These are phyloP conservation scores for Coelopa pilipes DNA, from an alignment of 2,888 invertebrate species.

Conservation along the genomic window DNA sequence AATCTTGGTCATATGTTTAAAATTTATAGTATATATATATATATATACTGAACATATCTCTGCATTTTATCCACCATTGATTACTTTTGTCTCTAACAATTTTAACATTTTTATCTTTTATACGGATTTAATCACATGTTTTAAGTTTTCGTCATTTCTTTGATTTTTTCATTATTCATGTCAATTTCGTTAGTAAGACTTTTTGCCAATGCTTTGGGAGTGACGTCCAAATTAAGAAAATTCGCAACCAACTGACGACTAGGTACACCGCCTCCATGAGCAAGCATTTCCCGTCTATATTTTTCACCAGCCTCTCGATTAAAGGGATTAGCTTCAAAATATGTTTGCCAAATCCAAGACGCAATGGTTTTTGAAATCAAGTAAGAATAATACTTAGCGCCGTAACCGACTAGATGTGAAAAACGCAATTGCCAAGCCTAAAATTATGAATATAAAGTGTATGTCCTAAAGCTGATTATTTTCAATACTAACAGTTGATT, in stretches of 20 bases:
- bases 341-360: conserved; percentile 90
- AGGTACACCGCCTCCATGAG: conserved; percentile 89
- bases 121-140: too few species aligned
- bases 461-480: background rate
- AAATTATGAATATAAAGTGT: background rate
- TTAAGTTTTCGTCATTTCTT: conserved; percentile 51
- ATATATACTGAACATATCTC: too few species aligned
- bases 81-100: too few species aligned
- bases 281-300: conserved; percentile 80
- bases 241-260: conserved; percentile 81
- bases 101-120: too few species aligned
- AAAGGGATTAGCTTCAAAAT: conserved; percentile 84
- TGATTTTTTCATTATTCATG: conserved; percentile 70
- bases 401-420: conserved; percentile 96
- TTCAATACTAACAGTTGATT: conserved; percentile 76
- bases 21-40: too few species aligned
- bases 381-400: conserved; percentile 98
- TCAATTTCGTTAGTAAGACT: conserved; percentile 83
- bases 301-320: conserved; percentile 80
- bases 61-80: too few species aligned
- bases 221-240: conserved; percentile 81
- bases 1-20: conserved; percentile 8
- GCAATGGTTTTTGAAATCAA: conserved; percentile 93
- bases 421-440: conserved; percentile 96
- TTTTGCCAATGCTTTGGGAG: conserved; percentile 79